phyloP scores from a whole-genome alignment of 2,888 invertebrate genomes.

The Globia sparganii region DNA sequence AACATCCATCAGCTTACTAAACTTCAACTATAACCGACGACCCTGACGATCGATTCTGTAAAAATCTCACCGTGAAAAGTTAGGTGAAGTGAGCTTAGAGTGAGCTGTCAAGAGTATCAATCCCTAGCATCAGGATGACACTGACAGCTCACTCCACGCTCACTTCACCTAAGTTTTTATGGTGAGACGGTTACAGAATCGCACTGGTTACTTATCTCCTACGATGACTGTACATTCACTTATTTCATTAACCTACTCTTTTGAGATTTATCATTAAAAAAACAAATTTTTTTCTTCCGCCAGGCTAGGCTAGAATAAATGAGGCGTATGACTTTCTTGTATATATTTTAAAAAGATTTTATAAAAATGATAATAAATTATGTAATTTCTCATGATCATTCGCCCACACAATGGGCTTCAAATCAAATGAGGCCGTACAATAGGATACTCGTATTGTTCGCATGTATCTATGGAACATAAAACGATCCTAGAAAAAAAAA shows the following conservation, averaged over 20 bases:
- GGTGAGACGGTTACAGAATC: too few species aligned
- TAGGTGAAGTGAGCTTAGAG: too few species aligned
- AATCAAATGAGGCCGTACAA: slow-evolving; percentile 57
- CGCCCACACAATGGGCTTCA: slow-evolving; percentile 31
- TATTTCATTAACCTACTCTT: background rate
- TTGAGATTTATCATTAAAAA: background rate
- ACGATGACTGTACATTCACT: background rate
- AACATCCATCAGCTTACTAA: background rate
- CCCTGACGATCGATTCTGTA: too few species aligned
- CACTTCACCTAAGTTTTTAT: too few species aligned
- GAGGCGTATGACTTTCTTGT: background rate
- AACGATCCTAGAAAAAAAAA: slow-evolving; percentile 21
- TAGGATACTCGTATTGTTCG: slow-evolving; percentile 25
- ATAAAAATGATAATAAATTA: slow-evolving; percentile 15
- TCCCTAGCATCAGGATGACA: too few species aligned
- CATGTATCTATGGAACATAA: slow-evolving; percentile 23
- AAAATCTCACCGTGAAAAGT: too few species aligned
- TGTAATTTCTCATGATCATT: slow-evolving; percentile 18
- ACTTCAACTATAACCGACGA: background rate
- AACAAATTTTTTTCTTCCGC: background rate
- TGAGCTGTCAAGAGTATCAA: too few species aligned
- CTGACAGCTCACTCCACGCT: too few species aligned
- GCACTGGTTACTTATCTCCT: background rate
- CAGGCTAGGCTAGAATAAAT: background rate
- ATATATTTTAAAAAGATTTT: slow-evolving; percentile 2